These are phyloP conservation scores for Ceyx margarethae DNA, from an alignment of 2,113 vertebrate genomes.

Conservation along the genomic window DNA sequence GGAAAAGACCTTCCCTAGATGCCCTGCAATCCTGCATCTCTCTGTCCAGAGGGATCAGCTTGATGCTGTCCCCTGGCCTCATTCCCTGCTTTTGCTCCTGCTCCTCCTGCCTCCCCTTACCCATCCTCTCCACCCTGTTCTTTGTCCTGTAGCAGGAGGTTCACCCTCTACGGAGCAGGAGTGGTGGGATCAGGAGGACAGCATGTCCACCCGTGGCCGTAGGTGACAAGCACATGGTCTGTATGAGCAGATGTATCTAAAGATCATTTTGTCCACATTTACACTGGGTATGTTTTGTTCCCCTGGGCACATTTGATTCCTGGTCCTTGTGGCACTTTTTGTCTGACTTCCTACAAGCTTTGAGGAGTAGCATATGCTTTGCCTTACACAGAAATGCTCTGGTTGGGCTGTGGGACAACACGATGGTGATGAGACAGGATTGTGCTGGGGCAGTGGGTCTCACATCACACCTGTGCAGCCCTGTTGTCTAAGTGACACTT, in stretches of 20 bases:
- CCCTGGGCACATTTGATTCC: background rate
- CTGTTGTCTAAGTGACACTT: background rate
- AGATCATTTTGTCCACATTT: background rate
- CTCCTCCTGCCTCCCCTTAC: background rate
- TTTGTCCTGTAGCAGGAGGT: background rate
- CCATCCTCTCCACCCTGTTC: background rate
- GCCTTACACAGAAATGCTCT: background rate
- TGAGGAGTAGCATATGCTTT: background rate
- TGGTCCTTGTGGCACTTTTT: background rate
- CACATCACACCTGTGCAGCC: background rate
- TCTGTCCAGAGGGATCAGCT: rapidly evolving
- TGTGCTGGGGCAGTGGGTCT: background rate
- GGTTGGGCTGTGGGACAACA: background rate
- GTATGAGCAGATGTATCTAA: background rate
- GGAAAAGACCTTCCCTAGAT: background rate
- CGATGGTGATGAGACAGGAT: background rate
- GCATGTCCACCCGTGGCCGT: background rate
- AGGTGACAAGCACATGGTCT: background rate
- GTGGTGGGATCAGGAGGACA: background rate
- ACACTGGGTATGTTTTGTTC: background rate
- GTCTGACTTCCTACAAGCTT: background rate
- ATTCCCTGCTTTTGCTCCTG: rapidly evolving
- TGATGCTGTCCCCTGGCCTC: background rate
- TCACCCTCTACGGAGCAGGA: rapidly evolving
- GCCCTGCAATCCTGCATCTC: background rate